These are phyloP conservation scores for Galerucella pusilla DNA, from an alignment of 2,888 invertebrate species.

Conservation along the genomic window DNA sequence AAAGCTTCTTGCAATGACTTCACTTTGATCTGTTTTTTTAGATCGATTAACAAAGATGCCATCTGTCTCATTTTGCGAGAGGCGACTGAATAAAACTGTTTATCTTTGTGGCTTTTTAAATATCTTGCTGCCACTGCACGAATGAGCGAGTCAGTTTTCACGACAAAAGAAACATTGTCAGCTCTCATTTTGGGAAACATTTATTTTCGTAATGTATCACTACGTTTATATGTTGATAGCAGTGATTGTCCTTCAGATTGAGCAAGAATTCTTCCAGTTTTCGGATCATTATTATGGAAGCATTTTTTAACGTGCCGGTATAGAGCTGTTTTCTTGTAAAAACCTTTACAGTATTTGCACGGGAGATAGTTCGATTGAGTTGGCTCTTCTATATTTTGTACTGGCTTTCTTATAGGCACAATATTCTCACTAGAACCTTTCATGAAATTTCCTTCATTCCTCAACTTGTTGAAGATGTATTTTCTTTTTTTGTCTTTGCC, in stretches of 20 bases:
- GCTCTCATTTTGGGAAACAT: neutral
- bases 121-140: constrained; percentile 33
- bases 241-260: constrained; percentile 13
- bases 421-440: too few relatives aligned
- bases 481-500: too few relatives aligned
- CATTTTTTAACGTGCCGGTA: constrained; percentile 4
- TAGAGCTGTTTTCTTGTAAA: constrained; percentile 23
- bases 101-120: constrained; percentile 32
- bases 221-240: constrained; percentile 13
- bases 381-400: neutral
- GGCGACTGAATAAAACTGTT: constrained; percentile 28
- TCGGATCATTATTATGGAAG: neutral
- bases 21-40: constrained; percentile 10
- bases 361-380: neutral
- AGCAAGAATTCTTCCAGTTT: neutral
- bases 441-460: too few relatives aligned
- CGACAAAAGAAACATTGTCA: neutral
- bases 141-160: constrained; percentile 25
- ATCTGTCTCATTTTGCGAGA: constrained; percentile 38
- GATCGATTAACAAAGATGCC: constrained; percentile 25
- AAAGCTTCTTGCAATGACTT: constrained; percentile 22
- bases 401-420: too few relatives aligned
- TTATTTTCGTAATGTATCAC: neutral
- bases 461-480: too few relatives aligned
- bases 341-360: constrained; percentile 25